Evolutionary conservation across 2,113 vertebrate species (phyloP), one percentile per base, ranked within the genome.

Genomic region (Cyanoliseus patagonus): DNA sequence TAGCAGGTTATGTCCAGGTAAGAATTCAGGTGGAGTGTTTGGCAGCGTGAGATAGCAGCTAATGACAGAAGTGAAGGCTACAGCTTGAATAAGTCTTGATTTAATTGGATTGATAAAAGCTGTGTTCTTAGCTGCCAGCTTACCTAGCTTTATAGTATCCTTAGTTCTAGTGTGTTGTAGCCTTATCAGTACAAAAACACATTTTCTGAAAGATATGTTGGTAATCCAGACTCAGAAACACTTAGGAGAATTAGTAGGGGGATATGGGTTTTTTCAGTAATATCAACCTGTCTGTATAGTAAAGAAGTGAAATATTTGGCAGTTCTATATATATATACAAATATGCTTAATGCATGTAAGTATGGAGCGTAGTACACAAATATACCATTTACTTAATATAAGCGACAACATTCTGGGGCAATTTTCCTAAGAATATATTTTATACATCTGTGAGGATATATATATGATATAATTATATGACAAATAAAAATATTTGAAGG

Each of bases 401-500:
- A 97, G 92, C 92, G 97, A 95, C 95, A 97, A 97, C 95, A 97
- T 79, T 94, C 96, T 95, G 93, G 97, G 96, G 96, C 94, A 97
- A 52, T 97, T 98, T 98, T 98, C 95, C 96, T 97, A 80, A 96
- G 92, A 96, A 92, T 97, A 8, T 90, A 96, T 96, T 93, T 90
- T 93, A 88, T 95, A 27, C 93, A 90, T 98, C 97, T 98, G 96
- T 97, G 97, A 97, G 93, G 77, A 94, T 73, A 95, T 97, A 74
- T 70, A 86, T 83, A 53, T 33, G 49, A 88, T 96, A 85, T 98
- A 98, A 98, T 97, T 98, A 96, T 96, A 95, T 20, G 41, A 97
- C 92, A 98, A 98, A 97, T 97, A 97, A 97, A 97, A 97, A 94
- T 97, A 97, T 96, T 96, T 96, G 93, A 97, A 98, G 97, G 94